phyloP scores from a whole-genome alignment of 2,888 invertebrate species.

The Pachycephus smyrnensis region DNA sequence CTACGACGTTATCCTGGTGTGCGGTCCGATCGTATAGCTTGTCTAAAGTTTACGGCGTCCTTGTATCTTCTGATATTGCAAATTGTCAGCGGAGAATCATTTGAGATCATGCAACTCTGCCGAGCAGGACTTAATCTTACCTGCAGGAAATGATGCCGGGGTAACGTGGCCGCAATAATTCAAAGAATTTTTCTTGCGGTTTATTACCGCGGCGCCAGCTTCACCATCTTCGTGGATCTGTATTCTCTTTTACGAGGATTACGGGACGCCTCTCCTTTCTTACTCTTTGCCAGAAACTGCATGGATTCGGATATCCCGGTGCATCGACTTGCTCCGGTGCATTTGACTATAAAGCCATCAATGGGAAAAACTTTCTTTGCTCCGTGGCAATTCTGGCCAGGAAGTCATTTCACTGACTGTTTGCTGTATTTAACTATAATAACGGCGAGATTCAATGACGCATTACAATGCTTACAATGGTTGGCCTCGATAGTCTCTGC shows the following conservation, averaged over 20 bases:
- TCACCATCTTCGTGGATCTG: slow-evolving; percentile 31
- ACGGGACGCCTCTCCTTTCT: not conserved
- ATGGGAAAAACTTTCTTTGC: not conserved
- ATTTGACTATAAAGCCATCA: not conserved
- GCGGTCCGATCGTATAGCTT: not conserved
- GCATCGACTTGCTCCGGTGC: not conserved
- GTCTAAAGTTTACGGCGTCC: not conserved
- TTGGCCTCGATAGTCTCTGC: not conserved
- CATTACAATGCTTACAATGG: not conserved
- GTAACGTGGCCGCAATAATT: slow-evolving; percentile 52
- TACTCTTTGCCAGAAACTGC: not conserved
- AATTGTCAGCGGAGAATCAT: not conserved
- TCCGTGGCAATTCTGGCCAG: too few relatives aligned
- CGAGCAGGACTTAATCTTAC: not conserved
- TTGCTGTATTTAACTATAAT: not conserved
- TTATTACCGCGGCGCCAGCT: slow-evolving; percentile 51
- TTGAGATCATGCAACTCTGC: not conserved
- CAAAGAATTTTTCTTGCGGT: slow-evolving; percentile 63
- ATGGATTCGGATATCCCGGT: not conserved
- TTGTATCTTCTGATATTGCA: not conserved
- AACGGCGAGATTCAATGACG: not conserved
- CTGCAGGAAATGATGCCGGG: not conserved
- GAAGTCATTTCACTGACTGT: not conserved
- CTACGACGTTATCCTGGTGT: not conserved
- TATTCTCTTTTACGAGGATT: not conserved